Conservation (phyloP, 2,113 vertebrate species). For the Potamarius usumacintae region DNA sequence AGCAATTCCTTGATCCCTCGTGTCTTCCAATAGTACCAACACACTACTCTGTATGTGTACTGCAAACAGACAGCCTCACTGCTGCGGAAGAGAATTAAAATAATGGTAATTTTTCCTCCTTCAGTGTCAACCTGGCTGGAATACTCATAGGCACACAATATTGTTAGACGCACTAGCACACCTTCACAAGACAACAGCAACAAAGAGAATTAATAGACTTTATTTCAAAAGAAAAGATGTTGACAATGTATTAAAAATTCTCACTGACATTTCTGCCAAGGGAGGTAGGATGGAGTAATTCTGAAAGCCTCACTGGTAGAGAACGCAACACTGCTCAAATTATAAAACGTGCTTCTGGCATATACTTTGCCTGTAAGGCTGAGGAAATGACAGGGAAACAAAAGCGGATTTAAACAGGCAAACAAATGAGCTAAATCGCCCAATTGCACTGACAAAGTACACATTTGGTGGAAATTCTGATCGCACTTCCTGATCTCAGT, state of each 20-base stretch:
- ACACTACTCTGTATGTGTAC: background rate
- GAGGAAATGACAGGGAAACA: slow-evolving; percentile 13
- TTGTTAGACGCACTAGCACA: slow-evolving; percentile 19
- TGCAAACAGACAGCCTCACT: slow-evolving; percentile 16
- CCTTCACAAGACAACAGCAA: background rate
- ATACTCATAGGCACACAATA: slow-evolving; percentile 21
- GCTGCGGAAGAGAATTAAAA: slow-evolving; percentile 22
- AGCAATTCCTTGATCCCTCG: slow-evolving; percentile 3
- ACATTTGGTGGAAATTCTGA: slow-evolving; percentile 1
- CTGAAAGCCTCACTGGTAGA: slow-evolving; percentile 21
- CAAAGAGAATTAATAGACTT: background rate
- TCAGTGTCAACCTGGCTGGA: slow-evolving; percentile 18
- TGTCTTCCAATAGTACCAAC: slow-evolving; percentile 18
- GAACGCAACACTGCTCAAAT: background rate
- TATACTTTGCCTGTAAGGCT: slow-evolving; percentile 11
- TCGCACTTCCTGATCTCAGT: background rate
- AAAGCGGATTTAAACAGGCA: slow-evolving; percentile 26
- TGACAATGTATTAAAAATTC: slow-evolving; percentile 32
- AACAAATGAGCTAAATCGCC: slow-evolving; percentile 23
- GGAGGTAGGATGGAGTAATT: slow-evolving; percentile 31
- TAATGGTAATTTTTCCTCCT: slow-evolving; percentile 18
- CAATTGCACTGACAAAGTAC: slow-evolving; percentile 16
- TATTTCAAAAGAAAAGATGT: slow-evolving; percentile 11
- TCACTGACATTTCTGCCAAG: background rate
- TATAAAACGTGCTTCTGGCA: background rate